phyloP scores from a whole-genome alignment of 2,797 vertebrate genomes.

The Salmo trutta region DNA sequence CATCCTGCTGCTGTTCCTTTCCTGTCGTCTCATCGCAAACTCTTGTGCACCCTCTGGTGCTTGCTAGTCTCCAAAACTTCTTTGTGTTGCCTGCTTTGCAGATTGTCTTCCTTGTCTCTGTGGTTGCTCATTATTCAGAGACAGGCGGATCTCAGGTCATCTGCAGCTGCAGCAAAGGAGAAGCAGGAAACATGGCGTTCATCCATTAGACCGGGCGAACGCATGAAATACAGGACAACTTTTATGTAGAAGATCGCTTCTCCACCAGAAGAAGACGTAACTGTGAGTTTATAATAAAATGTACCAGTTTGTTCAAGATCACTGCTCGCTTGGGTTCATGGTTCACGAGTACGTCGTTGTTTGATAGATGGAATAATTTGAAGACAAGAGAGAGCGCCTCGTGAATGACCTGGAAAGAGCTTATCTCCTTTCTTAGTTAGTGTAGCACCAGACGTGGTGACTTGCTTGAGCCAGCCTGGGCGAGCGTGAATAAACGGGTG shows the following conservation, averaged over 20 bases:
- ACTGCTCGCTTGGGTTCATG: slow-evolving; percentile 59
- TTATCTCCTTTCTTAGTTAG: slow-evolving; percentile 51
- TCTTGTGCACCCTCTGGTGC: slow-evolving; percentile 99
- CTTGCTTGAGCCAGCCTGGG: slow-evolving; percentile 77
- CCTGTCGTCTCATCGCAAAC: slow-evolving; percentile 80
- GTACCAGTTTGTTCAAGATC: slow-evolving; percentile 65
- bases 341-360: slow-evolving; percentile 73
- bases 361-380: slow-evolving; percentile 72
- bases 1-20: slow-evolving; percentile 74
- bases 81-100: slow-evolving; percentile 94
- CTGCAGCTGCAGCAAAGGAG: slow-evolving; percentile 91
- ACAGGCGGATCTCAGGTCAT: slow-evolving; percentile 99
- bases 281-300: slow-evolving; percentile 69
- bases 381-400: slow-evolving; percentile 65
- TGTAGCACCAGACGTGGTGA: slow-evolving; percentile 72
- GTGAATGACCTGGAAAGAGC: slow-evolving; percentile 80
- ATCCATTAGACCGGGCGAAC: slow-evolving; percentile 97
- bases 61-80: slow-evolving; percentile 85
- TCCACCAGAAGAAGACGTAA: slow-evolving; percentile 72
- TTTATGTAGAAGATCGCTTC: slow-evolving; percentile 79
- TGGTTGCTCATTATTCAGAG: slow-evolving; percentile 99
- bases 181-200: slow-evolving; percentile 99
- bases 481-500: slow-evolving; percentile 71
- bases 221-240: slow-evolving; percentile 94
- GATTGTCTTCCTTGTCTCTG: slow-evolving; percentile 97